Conservation (phyloP, 1,140 invertebrate species). For the Drosophila pachea region DNA sequence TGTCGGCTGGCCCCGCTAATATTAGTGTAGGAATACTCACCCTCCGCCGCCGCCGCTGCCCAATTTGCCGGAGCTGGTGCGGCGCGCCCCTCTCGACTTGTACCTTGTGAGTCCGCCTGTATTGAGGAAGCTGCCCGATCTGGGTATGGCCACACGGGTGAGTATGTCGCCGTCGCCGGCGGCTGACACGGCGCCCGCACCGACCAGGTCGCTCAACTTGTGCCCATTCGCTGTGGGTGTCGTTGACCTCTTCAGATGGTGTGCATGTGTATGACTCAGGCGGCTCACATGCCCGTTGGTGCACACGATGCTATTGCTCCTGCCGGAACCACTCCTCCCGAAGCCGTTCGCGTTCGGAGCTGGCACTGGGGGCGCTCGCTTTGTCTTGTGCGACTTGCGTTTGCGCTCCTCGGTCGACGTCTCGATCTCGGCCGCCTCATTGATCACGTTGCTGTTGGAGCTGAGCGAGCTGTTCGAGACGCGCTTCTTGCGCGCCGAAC, state of each 20-base stretch:
- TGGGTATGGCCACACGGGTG: slow-evolving; percentile 90
- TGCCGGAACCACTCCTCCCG: slow-evolving; percentile 10
- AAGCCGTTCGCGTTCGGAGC: slow-evolving; percentile 34
- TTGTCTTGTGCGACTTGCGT: slow-evolving; percentile 73
- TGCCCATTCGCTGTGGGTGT: slow-evolving; percentile 66
- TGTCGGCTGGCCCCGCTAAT: slow-evolving; percentile 19
- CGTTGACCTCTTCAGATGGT: slow-evolving; percentile 38
- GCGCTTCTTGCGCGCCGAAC: slow-evolving; percentile 82
- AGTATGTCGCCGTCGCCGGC: slow-evolving; percentile 85
- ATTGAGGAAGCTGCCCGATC: slow-evolving; percentile 90
- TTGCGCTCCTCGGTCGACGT: slow-evolving; percentile 77
- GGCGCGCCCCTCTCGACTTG: slow-evolving; percentile 80
- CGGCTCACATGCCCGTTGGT: slow-evolving; percentile 66
- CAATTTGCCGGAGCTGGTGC: slow-evolving; percentile 64
- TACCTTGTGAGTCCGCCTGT: slow-evolving; percentile 85
- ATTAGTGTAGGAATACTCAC: slow-evolving; percentile 63
- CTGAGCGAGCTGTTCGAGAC: slow-evolving; percentile 81
- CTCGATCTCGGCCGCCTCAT: slow-evolving; percentile 66
- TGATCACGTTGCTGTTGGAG: slow-evolving; percentile 81
- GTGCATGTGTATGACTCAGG: slow-evolving; percentile 28
- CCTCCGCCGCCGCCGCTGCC: slow-evolving; percentile 60
- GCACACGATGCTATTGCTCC: slow-evolving; percentile 47
- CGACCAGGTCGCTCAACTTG: slow-evolving; percentile 35
- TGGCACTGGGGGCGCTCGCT: slow-evolving; percentile 74
- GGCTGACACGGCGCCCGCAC: slow-evolving; percentile 66